These are phyloP conservation scores for Chinchilla lanigera DNA, from an alignment of 2,113 vertebrate genomes.

Conservation along the genomic window DNA sequence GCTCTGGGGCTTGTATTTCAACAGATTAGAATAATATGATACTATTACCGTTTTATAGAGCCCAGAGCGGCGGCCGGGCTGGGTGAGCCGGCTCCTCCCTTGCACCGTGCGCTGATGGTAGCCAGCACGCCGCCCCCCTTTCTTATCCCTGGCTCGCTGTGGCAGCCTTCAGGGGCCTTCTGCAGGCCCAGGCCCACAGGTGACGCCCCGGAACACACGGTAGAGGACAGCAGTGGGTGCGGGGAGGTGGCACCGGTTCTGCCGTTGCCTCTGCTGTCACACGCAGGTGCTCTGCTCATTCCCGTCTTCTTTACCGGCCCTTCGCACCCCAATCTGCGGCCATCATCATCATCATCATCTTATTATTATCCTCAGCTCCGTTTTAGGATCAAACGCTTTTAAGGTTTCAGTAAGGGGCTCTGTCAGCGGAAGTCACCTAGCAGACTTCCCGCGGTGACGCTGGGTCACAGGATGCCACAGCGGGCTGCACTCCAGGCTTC, in stretches of 20 bases:
- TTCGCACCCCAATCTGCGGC: not conserved
- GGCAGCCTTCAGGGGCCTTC: not conserved
- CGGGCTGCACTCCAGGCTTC: not conserved
- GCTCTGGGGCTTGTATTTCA: constrained; percentile 34
- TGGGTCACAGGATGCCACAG: not conserved
- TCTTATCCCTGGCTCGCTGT: not conserved
- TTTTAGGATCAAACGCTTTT: not conserved
- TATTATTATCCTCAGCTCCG: not conserved
- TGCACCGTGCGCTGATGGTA: not conserved
- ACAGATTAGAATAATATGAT: constrained; percentile 67
- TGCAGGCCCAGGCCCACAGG: not conserved
- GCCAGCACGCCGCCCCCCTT: not conserved
- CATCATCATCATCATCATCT: not conserved
- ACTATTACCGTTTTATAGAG: constrained; percentile 40
- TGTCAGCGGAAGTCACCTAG: constrained; percentile 21
- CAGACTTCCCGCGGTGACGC: constrained; percentile 60
- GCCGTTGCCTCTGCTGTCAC: not conserved
- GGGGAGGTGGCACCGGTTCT: not conserved
- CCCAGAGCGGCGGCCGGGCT: not conserved
- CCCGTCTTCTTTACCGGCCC: not conserved
- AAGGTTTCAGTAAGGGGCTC: not conserved
- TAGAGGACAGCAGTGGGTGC: not conserved
- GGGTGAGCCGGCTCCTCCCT: not conserved
- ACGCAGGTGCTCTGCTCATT: not conserved
- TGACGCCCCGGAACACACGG: not conserved